Conservation (phyloP, 1,140 invertebrate genomes). For the Cryptotermes secundus region DNA sequence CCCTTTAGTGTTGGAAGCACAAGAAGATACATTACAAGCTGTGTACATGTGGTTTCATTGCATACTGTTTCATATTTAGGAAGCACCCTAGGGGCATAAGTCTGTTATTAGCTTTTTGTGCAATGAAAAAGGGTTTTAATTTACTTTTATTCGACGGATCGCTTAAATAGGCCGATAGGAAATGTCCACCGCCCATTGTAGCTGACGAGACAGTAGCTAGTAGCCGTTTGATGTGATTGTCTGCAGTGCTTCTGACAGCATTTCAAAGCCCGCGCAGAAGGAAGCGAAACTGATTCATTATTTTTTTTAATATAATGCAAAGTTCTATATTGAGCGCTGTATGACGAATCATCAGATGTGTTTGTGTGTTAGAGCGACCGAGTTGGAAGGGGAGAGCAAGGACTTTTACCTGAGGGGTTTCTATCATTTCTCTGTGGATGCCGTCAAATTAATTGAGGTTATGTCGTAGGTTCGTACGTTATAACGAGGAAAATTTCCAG, state of each 20-base stretch:
- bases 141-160: slow-evolving; percentile 12
- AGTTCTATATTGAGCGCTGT: slow-evolving; percentile 24
- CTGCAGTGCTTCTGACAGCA: slow-evolving; percentile 23
- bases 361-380: slow-evolving; percentile 11
- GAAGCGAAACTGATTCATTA: slow-evolving; percentile 8
- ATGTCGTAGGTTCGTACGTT: background rate
- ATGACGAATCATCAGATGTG: slow-evolving; percentile 27
- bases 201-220: background rate
- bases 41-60: background rate
- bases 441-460: slow-evolving; percentile 27
- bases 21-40: no score
- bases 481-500: slow-evolving; percentile 2
- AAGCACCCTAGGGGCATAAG: slow-evolving; percentile 13
- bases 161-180: slow-evolving; percentile 18
- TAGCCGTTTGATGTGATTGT: slow-evolving; percentile 26
- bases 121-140: slow-evolving; percentile 3
- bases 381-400: slow-evolving; percentile 5
- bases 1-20: no score
- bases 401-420: slow-evolving; percentile 23
- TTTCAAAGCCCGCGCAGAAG: slow-evolving; percentile 19
- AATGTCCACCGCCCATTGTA: slow-evolving; percentile 5
- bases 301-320: slow-evolving; percentile 3
- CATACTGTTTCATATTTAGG: slow-evolving; percentile 12
- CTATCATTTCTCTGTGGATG: slow-evolving; percentile 20
- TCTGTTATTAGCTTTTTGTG: slow-evolving; percentile 17